Evolutionary conservation across 2,113 vertebrate species (phyloP).

Genomic region (Zootoca vivipara): DNA sequence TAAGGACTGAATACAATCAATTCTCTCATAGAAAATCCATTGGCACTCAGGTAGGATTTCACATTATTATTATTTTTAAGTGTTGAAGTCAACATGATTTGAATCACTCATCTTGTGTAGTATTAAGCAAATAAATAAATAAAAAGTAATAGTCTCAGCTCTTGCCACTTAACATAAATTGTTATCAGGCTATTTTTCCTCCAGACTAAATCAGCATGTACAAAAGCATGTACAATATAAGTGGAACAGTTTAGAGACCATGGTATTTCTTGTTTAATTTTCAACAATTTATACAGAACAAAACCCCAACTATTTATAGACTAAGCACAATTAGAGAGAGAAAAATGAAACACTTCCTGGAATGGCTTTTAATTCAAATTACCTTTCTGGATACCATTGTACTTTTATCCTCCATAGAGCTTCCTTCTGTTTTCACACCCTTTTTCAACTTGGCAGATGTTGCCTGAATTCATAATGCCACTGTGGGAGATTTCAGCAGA

Average conservation of each 20-base stretch:
- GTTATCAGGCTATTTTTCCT: background rate
- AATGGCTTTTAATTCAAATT: conserved; percentile 63
- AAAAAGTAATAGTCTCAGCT: background rate
- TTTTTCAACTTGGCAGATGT: conserved; percentile 43
- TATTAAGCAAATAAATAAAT: background rate
- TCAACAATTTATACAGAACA: background rate
- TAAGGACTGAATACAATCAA: background rate
- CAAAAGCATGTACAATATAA: background rate
- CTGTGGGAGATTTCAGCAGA: background rate
- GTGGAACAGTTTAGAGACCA: background rate
- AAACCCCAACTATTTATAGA: background rate
- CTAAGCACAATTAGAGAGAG: background rate
- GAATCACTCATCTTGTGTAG: background rate
- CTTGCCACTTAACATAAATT: background rate
- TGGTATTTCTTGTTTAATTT: background rate
- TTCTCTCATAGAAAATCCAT: background rate
- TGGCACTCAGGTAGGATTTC: background rate
- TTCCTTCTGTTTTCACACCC: conserved; percentile 50
- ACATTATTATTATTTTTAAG: background rate
- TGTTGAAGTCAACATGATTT: background rate
- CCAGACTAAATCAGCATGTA: background rate
- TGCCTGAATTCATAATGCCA: conserved; percentile 17
- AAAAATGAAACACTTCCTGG: conserved; percentile 56
- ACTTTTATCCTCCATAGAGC: conserved; percentile 59
- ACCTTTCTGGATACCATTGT: conserved; percentile 64